phyloP scores from a whole-genome alignment of 2,797 vertebrate species.

The Lates japonicus region DNA sequence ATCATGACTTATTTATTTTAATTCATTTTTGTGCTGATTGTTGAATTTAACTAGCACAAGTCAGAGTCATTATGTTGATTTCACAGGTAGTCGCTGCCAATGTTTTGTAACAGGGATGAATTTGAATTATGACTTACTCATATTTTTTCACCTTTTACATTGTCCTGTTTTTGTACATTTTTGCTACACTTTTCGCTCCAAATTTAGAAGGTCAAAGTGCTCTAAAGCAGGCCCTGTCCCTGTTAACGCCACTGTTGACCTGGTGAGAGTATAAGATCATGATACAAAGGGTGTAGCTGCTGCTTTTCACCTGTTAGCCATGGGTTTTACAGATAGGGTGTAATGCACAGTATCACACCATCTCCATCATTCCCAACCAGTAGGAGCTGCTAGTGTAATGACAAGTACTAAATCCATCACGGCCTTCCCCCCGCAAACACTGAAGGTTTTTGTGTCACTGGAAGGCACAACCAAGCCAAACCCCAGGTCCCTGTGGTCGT shows the following conservation, averaged over 20 bases:
- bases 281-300: neutral
- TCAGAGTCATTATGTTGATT: neutral
- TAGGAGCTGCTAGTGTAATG: neutral
- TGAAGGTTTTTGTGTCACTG: slow-evolving; percentile 3
- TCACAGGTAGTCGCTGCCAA: neutral
- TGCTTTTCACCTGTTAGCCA: neutral
- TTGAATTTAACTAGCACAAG: neutral
- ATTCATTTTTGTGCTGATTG: neutral
- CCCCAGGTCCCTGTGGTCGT: neutral
- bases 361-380: slow-evolving; percentile 1
- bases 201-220: neutral
- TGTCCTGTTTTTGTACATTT: too few relatives aligned
- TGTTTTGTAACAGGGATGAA: neutral
- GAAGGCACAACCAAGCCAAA: neutral
- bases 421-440: neutral
- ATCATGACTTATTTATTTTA: neutral
- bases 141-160: neutral
- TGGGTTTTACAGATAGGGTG: neutral
- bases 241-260: neutral
- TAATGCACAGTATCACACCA: neutral
- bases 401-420: neutral
- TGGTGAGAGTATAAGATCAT: neutral
- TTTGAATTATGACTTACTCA: neutral
- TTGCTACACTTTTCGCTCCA: neutral
- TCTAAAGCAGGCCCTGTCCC: neutral